These are phyloP conservation scores for Apostichopus japonicus DNA, from an alignment of 35 echinoderm and acorn worm genomes.

Conservation along the genomic window DNA sequence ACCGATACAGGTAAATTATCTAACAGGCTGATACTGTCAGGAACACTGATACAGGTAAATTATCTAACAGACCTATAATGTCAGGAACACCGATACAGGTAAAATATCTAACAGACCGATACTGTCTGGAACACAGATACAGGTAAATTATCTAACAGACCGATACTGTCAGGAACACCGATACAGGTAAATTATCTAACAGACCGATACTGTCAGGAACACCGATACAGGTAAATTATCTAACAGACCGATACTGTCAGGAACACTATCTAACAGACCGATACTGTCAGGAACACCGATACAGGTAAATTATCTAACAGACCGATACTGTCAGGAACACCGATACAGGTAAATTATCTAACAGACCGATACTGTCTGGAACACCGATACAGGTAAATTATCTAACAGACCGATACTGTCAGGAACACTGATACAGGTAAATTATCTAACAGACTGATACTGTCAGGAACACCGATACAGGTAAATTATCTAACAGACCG, in stretches of 20 bases:
- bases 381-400: no score
- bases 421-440: slow-evolving; percentile 97
- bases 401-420: slow-evolving; percentile 79
- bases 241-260: no score
- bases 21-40: slow-evolving; percentile 86
- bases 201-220: slow-evolving; percentile 79
- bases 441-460: slow-evolving; percentile 72
- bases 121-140: no score
- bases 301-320: no score
- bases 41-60: slow-evolving; percentile 95
- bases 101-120: neutral
- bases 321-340: no score
- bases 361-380: no score
- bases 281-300: no score
- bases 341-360: no score
- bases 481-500: slow-evolving; percentile 17
- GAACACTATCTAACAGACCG: no score
- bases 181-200: slow-evolving; percentile 75
- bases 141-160: neutral
- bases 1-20: no score
- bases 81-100: slow-evolving; percentile 98
- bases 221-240: slow-evolving; percentile 84
- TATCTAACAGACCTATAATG: slow-evolving; percentile 74
- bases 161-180: slow-evolving; percentile 87
- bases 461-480: slow-evolving; percentile 97